phyloP scores from a whole-genome alignment of 2,113 vertebrate genomes.

The Sinocyclocheilus grahami region DNA sequence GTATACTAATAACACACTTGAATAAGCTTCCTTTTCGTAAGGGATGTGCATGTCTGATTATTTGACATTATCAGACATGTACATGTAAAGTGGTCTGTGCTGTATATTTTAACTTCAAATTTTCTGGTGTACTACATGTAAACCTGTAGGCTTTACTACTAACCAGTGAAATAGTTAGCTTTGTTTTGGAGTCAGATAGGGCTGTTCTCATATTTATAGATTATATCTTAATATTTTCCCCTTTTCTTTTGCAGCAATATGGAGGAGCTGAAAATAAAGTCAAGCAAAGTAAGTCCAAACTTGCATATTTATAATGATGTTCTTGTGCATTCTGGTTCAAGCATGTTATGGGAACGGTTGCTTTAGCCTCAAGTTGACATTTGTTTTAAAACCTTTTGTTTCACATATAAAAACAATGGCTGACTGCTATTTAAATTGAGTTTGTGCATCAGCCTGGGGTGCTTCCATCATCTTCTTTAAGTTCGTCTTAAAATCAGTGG shows the following conservation, averaged over 20 bases:
- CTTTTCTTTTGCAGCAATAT: slow-evolving; percentile 56
- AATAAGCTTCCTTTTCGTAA: no score
- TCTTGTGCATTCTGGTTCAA: background rate
- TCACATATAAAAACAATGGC: background rate
- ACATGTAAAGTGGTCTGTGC: background rate
- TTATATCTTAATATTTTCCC: background rate
- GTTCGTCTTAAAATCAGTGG: background rate
- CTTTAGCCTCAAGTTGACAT: background rate
- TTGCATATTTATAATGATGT: background rate
- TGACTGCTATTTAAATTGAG: background rate
- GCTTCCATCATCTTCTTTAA: background rate
- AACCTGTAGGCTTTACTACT: background rate
- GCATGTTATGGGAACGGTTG: background rate
- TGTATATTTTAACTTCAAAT: background rate
- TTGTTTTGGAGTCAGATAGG: background rate
- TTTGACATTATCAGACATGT: background rate
- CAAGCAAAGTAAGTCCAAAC: slow-evolving; percentile 53
- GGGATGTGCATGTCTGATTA: no score
- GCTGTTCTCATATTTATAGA: background rate
- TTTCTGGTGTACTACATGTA: background rate
- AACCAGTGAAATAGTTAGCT: background rate
- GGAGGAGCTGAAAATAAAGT: slow-evolving; percentile 25
- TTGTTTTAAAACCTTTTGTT: background rate
- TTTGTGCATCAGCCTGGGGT: background rate
- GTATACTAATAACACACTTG: no score